Base-by-base conservation (phyloP, 2,797 vertebrate species). In the Caiman crocodilus region DNA sequence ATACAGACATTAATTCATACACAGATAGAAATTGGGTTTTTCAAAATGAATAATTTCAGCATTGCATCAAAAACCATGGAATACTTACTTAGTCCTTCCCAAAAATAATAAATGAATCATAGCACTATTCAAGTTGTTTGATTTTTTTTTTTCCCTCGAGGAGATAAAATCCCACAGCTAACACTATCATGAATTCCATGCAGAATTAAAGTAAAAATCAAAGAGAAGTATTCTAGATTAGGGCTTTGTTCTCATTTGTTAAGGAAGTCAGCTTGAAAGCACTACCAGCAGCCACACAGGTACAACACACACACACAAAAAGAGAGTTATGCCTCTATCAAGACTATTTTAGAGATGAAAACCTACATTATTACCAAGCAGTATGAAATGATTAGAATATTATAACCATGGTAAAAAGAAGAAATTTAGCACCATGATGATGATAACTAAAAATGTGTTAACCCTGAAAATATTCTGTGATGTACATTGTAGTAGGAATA, bases 271-370 rank as follows among this genome's bases (percentile, higher is more conserved):
- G 15, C 14, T 25, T 42, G 58, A 87, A 94, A 75, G 6, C 12
- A 18, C 55, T 82, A 13, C 5, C 7, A 84, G 35, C 50, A 69
- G 32, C 15, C 71, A 85, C 64, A 93, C 59, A 16, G 9, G 42
- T 89, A 57, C 17, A 82, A 10, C 11, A 16, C n/a, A 69, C 30
- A 10, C 11, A 16, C n/a, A 69, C 30, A 25, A 30, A 35, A 84
- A 71, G 63, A 76, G 1, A 90, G n/a, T 14, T n/a, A 58, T 12
- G 4, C 26, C 26, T 79, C 25, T 17, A 78, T 14, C 20, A 78
- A 85, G 91, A 77, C 26, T 76, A 21, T 28, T 79, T 92, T 32
- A 79, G 56, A 77, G 76, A 81, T 2, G 8, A 32, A 79, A 32
- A 2, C 26, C 75, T 85, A 78, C 60, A 7, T 21, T 69, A 7